A percentile compares a stretch with the other conserved stretches of the same genome.
These are phyloP conservation scores for Seriola rivoliana DNA, from an alignment of 2,113 vertebrate species.

Conservation along the genomic window DNA sequence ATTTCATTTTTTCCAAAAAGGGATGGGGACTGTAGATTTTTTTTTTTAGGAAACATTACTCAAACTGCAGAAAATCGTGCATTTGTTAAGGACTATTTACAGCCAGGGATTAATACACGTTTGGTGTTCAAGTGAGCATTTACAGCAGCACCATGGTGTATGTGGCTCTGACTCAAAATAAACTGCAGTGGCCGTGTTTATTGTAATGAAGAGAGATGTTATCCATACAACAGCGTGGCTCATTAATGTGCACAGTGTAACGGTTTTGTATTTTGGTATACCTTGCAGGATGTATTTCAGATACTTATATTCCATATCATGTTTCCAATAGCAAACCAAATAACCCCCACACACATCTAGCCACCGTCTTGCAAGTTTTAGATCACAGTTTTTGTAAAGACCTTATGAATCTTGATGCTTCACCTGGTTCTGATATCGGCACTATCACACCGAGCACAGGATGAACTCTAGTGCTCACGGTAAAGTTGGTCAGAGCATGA, in stretches of 20 bases:
- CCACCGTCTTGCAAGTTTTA: neutral
- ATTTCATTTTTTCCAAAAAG: conserved; percentile 2
- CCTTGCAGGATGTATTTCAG: conserved; percentile 15
- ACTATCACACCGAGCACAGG: neutral
- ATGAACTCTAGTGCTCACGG: neutral
- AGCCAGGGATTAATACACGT: conserved; percentile 2
- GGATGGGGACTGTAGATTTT: neutral
- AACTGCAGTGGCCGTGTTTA: neutral
- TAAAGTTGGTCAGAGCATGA: neutral
- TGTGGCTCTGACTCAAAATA: conserved; percentile 12
- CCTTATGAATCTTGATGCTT: neutral
- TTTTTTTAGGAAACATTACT: neutral
- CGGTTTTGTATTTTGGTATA: conserved; percentile 24
- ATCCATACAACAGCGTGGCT: neutral
- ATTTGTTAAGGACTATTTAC: conserved; percentile 23
- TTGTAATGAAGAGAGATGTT: neutral
- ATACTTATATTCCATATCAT: neutral
- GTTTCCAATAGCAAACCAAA: neutral
- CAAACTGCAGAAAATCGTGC: neutral
- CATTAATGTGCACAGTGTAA: neutral
- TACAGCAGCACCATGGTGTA: neutral
- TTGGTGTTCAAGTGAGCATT: neutral
- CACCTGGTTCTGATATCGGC: neutral
- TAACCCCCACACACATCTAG: neutral
- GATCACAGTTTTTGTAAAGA: neutral